These are phyloP conservation scores for Drosophila ercepeae DNA, from an alignment of 1,140 invertebrate species.

Conservation along the genomic window DNA sequence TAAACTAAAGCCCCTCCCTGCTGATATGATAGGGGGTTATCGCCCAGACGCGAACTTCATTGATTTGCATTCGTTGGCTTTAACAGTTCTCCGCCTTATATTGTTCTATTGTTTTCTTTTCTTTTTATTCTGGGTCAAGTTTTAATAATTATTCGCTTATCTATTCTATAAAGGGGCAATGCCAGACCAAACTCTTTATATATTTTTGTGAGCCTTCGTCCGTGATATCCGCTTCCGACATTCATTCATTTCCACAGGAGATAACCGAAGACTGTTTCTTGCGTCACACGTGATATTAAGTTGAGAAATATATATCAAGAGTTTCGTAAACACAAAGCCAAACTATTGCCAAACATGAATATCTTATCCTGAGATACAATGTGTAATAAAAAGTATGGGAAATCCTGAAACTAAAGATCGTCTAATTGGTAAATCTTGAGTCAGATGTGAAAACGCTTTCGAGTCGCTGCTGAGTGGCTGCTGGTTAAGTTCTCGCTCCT, in stretches of 20 bases:
- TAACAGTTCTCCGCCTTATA: slow-evolving; percentile 6
- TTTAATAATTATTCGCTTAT: slow-evolving; percentile 59
- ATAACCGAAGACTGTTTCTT: slow-evolving; percentile 50
- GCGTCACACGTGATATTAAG: slow-evolving; percentile 34
- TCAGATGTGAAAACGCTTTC: slow-evolving; percentile 13
- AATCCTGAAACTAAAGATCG: too few relatives aligned
- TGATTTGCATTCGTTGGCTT: slow-evolving; percentile 58
- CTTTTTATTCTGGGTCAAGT: slow-evolving; percentile 16
- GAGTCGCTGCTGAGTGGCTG: slow-evolving; percentile 45
- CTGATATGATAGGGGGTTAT: slow-evolving; percentile 74
- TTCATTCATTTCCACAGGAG: slow-evolving; percentile 67
- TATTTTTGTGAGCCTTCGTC: slow-evolving; percentile 12
- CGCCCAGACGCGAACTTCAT: slow-evolving; percentile 63
- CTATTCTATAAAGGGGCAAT: slow-evolving; percentile 39
- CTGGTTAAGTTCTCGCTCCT: slow-evolving; percentile 26
- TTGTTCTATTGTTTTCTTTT: slow-evolving; percentile 3
- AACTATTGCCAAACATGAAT: not conserved
- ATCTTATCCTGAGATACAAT: not conserved
- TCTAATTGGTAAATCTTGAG: not conserved
- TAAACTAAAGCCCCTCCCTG: slow-evolving; percentile 7
- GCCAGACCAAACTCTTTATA: slow-evolving; percentile 17
- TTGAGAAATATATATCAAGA: slow-evolving; percentile 43
- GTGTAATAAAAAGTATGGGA: too few relatives aligned
- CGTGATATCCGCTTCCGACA: slow-evolving; percentile 59
- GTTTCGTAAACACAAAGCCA: slow-evolving; percentile 19